These are phyloP conservation scores for Pherbina coryleti DNA, from an alignment of 2,888 invertebrate genomes.

Conservation along the genomic window DNA sequence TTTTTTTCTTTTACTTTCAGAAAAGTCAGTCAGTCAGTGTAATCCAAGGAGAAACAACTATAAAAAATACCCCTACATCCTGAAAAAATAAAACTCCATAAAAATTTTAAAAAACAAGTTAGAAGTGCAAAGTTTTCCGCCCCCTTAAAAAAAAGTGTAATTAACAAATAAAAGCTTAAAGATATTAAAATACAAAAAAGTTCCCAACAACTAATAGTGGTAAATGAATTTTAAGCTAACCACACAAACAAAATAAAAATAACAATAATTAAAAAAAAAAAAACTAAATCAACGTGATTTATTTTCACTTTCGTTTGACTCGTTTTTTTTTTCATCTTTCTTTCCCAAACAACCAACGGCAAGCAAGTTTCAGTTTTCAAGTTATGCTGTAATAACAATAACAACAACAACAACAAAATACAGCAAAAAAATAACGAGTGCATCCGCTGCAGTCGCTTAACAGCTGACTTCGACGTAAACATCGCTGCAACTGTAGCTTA, in stretches of 20 bases:
- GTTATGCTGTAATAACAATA: slow-evolving; percentile 57
- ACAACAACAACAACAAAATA: slow-evolving; percentile 54
- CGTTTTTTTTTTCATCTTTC: slow-evolving; percentile 46
- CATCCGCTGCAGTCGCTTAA: slow-evolving; percentile 21
- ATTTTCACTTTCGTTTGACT: slow-evolving; percentile 58
- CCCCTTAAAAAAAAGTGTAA: neutral
- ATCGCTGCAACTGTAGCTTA: neutral
- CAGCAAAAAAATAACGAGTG: slow-evolving; percentile 44
- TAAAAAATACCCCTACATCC: neutral
- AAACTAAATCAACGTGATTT: slow-evolving; percentile 3
- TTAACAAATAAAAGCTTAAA: neutral
- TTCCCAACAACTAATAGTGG: neutral
- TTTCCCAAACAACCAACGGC: slow-evolving; percentile 52
- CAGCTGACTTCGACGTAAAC: neutral
- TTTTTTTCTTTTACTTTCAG: neutral
- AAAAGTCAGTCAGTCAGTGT: neutral
- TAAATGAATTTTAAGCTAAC: neutral
- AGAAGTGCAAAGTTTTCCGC: neutral
- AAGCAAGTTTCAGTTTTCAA: slow-evolving; percentile 39
- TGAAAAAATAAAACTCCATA: neutral
- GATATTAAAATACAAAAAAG: neutral
- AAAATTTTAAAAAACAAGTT: neutral
- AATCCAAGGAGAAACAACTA: neutral
- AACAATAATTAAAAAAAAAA: neutral
- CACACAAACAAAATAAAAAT: neutral